phyloP scores from a whole-genome alignment of 2,797 vertebrate genomes.

The Hydrocynus forskahlii region DNA sequence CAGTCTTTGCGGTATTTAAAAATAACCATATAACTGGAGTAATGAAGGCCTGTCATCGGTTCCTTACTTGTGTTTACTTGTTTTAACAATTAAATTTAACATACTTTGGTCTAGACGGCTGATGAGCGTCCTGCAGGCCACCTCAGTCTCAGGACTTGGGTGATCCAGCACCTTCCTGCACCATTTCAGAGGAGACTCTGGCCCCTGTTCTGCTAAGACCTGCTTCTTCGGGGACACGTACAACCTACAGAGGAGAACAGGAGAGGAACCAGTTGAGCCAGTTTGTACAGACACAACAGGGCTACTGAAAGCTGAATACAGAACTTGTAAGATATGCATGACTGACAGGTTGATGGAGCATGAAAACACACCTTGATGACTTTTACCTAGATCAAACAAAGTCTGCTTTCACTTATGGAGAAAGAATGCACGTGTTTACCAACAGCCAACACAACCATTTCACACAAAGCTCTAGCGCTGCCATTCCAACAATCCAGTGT shows the following conservation, averaged over 20 bases:
- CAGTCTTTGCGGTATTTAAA: neutral
- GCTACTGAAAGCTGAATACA: neutral
- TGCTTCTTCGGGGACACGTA: slow-evolving; percentile 89
- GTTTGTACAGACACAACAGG: neutral
- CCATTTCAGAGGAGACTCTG: slow-evolving; percentile 87
- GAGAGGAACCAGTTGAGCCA: neutral
- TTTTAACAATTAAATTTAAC: slow-evolving; percentile 36
- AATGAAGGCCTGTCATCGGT: neutral
- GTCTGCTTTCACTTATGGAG: neutral
- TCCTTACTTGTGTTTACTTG: neutral
- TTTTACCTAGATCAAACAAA: neutral
- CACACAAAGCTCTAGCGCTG: neutral
- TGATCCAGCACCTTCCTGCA: slow-evolving; percentile 89
- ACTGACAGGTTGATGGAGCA: neutral
- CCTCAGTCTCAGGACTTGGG: slow-evolving; percentile 89
- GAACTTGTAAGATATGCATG: neutral
- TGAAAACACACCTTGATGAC: neutral
- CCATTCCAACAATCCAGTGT: neutral
- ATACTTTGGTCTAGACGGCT: slow-evolving; percentile 89
- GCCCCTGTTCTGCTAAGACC: slow-evolving; percentile 70
- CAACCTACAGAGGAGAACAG: slow-evolving; percentile 75
- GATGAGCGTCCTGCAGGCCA: slow-evolving; percentile 86
- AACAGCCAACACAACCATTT: neutral
- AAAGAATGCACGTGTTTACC: neutral
- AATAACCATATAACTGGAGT: neutral